Evolutionary conservation across 23 tunicate genomes (phyloP).

Genomic region (Diplosoma virens): DNA sequence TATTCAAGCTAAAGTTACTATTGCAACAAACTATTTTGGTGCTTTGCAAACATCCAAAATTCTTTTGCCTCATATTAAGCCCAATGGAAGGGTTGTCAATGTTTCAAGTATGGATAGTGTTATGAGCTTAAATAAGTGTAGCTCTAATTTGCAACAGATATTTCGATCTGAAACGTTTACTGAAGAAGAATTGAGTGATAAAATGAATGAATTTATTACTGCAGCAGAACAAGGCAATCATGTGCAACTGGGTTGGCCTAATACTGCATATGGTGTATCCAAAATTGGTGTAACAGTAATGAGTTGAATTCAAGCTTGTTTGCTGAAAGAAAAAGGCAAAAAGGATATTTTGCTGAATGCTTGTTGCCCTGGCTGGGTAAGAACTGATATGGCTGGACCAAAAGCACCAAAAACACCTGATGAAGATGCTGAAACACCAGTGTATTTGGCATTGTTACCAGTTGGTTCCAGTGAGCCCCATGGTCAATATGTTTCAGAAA

Average conservation of each 20-base stretch:
- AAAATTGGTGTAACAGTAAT: constrained; percentile 46
- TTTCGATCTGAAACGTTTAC: constrained; percentile 58
- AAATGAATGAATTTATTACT: constrained; percentile 51
- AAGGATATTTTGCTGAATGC: constrained; percentile 57
- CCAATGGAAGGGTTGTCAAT: constrained; percentile 51
- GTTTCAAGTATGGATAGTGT: constrained; percentile 26
- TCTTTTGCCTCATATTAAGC: constrained; percentile 44
- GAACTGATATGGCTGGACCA: constrained; percentile 64
- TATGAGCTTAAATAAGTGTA: constrained; percentile 35
- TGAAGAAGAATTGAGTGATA: constrained; percentile 26
- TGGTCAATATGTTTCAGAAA: constrained; percentile 45
- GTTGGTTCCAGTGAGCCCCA: constrained; percentile 33
- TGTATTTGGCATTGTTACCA: constrained; percentile 56
- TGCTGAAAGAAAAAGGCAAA: constrained; percentile 8
- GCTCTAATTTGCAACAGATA: constrained; percentile 21
- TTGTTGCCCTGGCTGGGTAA: constrained; percentile 68
- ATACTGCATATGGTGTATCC: constrained; percentile 52
- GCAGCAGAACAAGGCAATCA: constrained; percentile 28
- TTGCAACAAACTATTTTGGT: constrained; percentile 54
- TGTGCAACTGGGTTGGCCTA: constrained; percentile 27
- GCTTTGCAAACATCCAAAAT: constrained; percentile 18
- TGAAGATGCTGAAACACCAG: constrained; percentile 60
- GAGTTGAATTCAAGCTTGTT: constrained; percentile 40
- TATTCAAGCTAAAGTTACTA: constrained; percentile 29
- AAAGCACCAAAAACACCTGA: constrained; percentile 56